phyloP scores from a whole-genome alignment of 2,797 vertebrate genomes.

The Lutjanus argentimaculatus region DNA sequence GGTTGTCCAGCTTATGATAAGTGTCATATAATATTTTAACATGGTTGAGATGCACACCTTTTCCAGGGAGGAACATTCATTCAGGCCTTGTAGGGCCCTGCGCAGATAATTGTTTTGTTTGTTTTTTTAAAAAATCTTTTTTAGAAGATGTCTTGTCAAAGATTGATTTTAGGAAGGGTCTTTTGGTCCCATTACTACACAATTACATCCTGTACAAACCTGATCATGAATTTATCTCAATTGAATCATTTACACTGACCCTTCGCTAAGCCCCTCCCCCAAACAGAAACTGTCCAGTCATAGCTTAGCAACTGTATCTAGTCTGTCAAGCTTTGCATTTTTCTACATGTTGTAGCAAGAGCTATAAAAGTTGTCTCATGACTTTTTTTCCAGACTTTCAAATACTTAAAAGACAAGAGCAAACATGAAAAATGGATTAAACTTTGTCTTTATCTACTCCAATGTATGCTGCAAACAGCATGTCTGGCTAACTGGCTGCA shows the following conservation, averaged over 20 bases:
- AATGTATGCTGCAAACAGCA: too few relatives aligned
- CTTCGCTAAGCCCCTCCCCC: too few relatives aligned
- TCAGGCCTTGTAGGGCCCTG: neutral
- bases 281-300: too few relatives aligned
- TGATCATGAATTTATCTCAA: constrained; percentile 3
- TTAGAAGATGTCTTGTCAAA: neutral
- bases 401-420: too few relatives aligned
- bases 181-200: constrained; percentile 6
- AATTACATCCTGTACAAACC: neutral
- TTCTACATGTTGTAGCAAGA: too few relatives aligned
- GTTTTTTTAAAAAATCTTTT: neutral
- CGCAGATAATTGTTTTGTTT: neutral
- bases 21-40: neutral
- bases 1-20: neutral
- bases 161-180: neutral
- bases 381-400: too few relatives aligned
- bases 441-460: too few relatives aligned
- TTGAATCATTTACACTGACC: neutral
- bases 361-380: too few relatives aligned
- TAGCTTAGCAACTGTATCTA: too few relatives aligned
- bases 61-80: neutral
- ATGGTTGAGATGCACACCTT: neutral
- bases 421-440: too few relatives aligned
- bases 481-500: too few relatives aligned
- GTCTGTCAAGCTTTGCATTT: too few relatives aligned